Conservation (phyloP, 1,140 invertebrate genomes). For the Caenorhabditis tropicalis region DNA sequence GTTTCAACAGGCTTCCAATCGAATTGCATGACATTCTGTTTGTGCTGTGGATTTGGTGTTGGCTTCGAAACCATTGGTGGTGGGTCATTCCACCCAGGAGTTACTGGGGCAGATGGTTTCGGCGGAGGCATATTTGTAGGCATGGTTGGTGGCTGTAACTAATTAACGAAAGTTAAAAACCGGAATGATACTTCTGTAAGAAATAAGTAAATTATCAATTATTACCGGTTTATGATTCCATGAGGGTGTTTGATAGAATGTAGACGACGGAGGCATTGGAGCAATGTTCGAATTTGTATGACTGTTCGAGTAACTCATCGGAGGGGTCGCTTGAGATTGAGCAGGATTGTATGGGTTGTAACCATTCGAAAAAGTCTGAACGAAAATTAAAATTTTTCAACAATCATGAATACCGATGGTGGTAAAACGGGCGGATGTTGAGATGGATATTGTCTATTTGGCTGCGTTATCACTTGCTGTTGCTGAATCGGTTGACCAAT, state of each 20-base stretch:
- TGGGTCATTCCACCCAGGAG: conserved; percentile 12
- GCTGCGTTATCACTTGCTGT: neutral
- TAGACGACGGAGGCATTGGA: conserved; percentile 20
- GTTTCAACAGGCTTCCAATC: conserved; percentile 31
- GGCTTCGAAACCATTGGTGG: neutral
- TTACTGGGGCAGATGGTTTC: neutral
- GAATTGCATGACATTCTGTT: conserved; percentile 21
- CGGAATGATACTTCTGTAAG: neutral
- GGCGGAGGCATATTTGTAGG: conserved; percentile 1
- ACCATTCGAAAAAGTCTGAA: neutral
- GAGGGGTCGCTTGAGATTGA: neutral
- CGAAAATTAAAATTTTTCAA: neutral
- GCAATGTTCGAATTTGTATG: neutral
- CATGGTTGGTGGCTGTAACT: conserved; percentile 13
- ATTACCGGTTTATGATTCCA: conserved; percentile 35
- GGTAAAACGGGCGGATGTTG: neutral
- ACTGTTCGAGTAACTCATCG: neutral
- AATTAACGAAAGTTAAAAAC: too few species aligned
- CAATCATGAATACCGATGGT: neutral
- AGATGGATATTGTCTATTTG: neutral
- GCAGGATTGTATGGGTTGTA: neutral
- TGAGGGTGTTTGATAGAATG: conserved; percentile 14
- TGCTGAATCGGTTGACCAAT: neutral
- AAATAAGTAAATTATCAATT: neutral
- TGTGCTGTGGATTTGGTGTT: neutral